Evolutionary conservation across 37 sponge, comb jelly and placozoan species (phyloP), one percentile per base, ranked within the genome.

Genomic region (Oopsacas minuta): DNA sequence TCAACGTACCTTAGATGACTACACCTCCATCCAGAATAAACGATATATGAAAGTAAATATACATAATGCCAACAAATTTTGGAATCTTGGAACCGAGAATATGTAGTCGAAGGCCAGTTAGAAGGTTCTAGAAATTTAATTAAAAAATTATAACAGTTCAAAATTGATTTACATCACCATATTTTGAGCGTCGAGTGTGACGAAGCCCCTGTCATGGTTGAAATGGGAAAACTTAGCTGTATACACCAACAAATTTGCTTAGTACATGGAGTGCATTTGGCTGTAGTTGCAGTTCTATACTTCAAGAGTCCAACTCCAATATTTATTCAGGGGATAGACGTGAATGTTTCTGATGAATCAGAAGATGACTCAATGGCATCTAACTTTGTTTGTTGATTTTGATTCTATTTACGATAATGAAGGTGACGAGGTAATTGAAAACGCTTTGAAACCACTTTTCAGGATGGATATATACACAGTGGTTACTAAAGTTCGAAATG

Each of bases 201-300:
- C 30, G 75, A 34, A 61, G 75, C 75, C 75, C 30, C 75, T 25
- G 28, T 61, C 30, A 61, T 61, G 75, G 75, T 61, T 46, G 28
- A 61, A n/a, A 25, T 25, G 20, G 75, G 75, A 3, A 61, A 61
- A 61, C 75, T 61, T 10, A 61, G 20, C 75, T 10, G 30, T 25
- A 10, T n/a, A 61, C 28, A 61, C 20, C 75, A 61, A 61, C 75
- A 61, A n/a, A 10, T 61, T 61, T 61, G 75, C 30, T 61, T 25
- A 25, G 75, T n/a, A 61, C 75, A 61, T n/a, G 75, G 75, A n/a
- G 30, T 61, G 20, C 75, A 61, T 61, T 61, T 61, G 30, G 75
- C 75, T n/a, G 75, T 61, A 25, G 20, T 10, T 61, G 75, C 20
- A 25, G 20, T 61, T 61, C 30, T 61, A 61, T 61, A 61, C 30